Conservation (phyloP, 1,140 invertebrate genomes). For the Dreissena rostriformis region DNA sequence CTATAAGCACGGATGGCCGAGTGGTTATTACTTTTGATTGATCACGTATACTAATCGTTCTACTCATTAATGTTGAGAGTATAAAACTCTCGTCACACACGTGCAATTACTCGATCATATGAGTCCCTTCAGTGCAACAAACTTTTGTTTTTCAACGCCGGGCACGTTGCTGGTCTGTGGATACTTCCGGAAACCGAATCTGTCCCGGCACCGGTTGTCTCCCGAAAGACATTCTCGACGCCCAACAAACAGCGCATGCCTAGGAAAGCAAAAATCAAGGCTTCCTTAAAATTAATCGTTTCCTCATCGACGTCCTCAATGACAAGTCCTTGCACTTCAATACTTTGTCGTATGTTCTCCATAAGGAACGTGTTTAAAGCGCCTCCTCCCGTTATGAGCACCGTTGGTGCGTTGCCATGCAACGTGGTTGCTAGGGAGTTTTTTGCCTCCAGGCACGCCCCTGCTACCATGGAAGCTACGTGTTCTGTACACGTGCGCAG, state of each 20-base stretch:
- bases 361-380: slow-evolving; percentile 73
- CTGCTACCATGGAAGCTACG: slow-evolving; percentile 64
- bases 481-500: slow-evolving; percentile 73
- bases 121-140: slow-evolving; percentile 4
- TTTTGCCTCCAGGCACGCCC: slow-evolving; percentile 59
- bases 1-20: too few relatives aligned
- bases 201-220: slow-evolving; percentile 67
- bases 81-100: too few relatives aligned
- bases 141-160: slow-evolving; percentile 18
- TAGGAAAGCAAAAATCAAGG: slow-evolving; percentile 75
- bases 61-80: too few relatives aligned
- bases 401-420: slow-evolving; percentile 9
- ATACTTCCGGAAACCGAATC: slow-evolving; percentile 76
- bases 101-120: too few relatives aligned
- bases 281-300: slow-evolving; percentile 77
- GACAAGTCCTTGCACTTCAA: slow-evolving; percentile 60
- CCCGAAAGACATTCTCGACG: slow-evolving; percentile 68
- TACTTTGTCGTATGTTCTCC: slow-evolving; percentile 58
- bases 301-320: slow-evolving; percentile 71
- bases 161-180: slow-evolving; percentile 64
- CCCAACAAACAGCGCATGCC: slow-evolving; percentile 74
- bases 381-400: slow-evolving; percentile 78
- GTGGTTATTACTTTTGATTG: too few relatives aligned
- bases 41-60: too few relatives aligned
- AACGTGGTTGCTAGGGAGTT: not conserved